Evolutionary conservation across 2,888 invertebrate genomes (phyloP), one percentile per base, ranked within the genome.

Genomic region (Mechanitis mazaeus): DNA sequence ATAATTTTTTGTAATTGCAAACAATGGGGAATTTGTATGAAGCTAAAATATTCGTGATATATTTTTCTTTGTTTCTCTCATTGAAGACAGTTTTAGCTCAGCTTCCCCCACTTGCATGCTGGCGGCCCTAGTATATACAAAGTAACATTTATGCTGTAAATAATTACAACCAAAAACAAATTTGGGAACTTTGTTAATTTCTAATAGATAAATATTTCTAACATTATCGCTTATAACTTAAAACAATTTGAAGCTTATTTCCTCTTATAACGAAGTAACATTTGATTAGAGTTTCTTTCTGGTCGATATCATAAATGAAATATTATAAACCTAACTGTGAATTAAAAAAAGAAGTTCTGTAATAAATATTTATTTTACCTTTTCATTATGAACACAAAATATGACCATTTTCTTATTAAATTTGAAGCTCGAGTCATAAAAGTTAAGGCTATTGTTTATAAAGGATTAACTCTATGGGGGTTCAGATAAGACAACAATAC

Each of bases 231-330:
- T 59, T 58, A 38, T 60, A 12, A 35, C 46, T 67, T 64, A 55
- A n/a, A n/a, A 35, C 53, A 6, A 4, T 11, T 57, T 42, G 31
- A 55, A 54, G 54, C 54, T 56, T 58, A 54, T 61, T 58, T 64
- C 60, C 61, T 59, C 58, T 64, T 54, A 20, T 20, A 20, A 20
- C 20, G 20, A 20, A 20, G 62, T 58, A 62, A 67, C 64, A 62
- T 64, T 63, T 64, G 65, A 61, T 67, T 63, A 65, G 63, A 68
- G 64, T 50, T 50, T 31, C 7, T 50, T 42, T 31, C 31, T 50
- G 50, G 7, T 50, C 31, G 28, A 50, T 50, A 11, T 50, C 50
- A 50, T 50, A 50, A 50, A 50, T 50, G 31, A 50, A 50, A 50
- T 2, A 50, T 20, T 20, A 6, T 2, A 50, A 50, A 11, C 31